Evolutionary conservation across 1,140 invertebrate genomes (phyloP).

Genomic region (Maniola jurtina): DNA sequence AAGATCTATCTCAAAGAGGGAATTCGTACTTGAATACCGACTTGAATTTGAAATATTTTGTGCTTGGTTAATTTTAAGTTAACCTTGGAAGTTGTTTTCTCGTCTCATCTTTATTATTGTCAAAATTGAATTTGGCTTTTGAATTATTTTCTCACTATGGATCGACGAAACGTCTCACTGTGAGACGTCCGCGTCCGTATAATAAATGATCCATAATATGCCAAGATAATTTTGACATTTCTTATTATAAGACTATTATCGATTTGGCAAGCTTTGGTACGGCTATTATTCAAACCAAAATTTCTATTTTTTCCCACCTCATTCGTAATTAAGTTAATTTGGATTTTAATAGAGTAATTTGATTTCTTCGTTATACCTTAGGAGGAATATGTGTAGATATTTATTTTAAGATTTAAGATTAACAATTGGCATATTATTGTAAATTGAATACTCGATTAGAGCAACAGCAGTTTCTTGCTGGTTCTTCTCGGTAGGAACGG

Average conservation of each 20-base stretch:
- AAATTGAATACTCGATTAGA: no score
- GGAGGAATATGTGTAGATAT: not conserved
- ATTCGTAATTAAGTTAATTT: conserved; percentile 19
- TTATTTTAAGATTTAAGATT: not conserved
- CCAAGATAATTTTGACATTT: conserved; percentile 45
- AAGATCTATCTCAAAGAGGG: not conserved
- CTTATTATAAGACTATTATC: conserved; percentile 71
- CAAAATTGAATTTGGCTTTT: conserved; percentile 12
- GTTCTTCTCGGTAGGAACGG: no score
- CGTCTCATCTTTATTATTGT: conserved; percentile 1
- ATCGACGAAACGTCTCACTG: conserved; percentile 47
- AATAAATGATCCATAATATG: conserved; percentile 69
- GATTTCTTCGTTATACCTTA: not conserved
- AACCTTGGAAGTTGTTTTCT: not conserved
- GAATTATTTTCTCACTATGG: conserved; percentile 20
- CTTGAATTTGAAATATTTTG: not conserved
- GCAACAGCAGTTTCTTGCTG: no score
- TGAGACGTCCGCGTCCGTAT: conserved; percentile 53
- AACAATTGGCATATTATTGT: not conserved
- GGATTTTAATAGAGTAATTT: conserved; percentile 10
- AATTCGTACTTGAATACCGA: no score
- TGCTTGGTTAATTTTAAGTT: not conserved
- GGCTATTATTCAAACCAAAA: conserved; percentile 51
- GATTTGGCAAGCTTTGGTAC: conserved; percentile 71
- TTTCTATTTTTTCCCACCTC: conserved; percentile 24